phyloP scores from a whole-genome alignment of 2,797 vertebrate species.

The Glossophaga mutica region DNA sequence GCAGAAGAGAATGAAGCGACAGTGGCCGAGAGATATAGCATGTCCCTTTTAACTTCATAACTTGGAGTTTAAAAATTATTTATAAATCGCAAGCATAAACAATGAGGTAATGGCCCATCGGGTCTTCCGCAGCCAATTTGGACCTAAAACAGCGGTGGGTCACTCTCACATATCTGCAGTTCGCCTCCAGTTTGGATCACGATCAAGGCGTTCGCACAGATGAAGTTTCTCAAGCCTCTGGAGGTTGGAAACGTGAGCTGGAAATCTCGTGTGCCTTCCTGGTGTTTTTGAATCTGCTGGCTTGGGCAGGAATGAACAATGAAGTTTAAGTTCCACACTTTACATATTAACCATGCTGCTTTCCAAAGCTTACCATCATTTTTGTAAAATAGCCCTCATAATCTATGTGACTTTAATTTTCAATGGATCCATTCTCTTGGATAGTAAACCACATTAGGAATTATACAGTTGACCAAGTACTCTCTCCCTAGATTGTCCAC shows the following conservation, averaged over 20 bases:
- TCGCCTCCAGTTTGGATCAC: constrained; percentile 50
- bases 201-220: constrained; percentile 35
- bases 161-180: constrained; percentile 33
- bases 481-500: not conserved
- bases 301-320: constrained; percentile 13
- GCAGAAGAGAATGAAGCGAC: not conserved
- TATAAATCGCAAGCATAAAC: constrained; percentile 58
- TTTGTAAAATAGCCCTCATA: not conserved
- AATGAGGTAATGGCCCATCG: constrained; percentile 50
- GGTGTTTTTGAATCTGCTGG: constrained; percentile 23
- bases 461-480: not conserved
- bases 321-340: constrained; percentile 10
- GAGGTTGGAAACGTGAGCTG: constrained; percentile 1
- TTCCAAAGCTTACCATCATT: not conserved
- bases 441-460: not conserved
- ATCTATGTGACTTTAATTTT: not conserved
- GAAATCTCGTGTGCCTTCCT: not conserved
- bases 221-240: constrained; percentile 34
- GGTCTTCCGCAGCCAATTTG: constrained; percentile 41
- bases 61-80: constrained; percentile 38
- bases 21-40: not conserved
- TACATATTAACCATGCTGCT: not conserved
- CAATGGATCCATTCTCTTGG: not conserved
- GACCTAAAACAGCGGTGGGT: constrained; percentile 29
- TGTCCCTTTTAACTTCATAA: not conserved